Evolutionary conservation across 2,888 invertebrate genomes (phyloP), one percentile per base, ranked within the genome.

Genomic region (Synergus laeviventris): DNA sequence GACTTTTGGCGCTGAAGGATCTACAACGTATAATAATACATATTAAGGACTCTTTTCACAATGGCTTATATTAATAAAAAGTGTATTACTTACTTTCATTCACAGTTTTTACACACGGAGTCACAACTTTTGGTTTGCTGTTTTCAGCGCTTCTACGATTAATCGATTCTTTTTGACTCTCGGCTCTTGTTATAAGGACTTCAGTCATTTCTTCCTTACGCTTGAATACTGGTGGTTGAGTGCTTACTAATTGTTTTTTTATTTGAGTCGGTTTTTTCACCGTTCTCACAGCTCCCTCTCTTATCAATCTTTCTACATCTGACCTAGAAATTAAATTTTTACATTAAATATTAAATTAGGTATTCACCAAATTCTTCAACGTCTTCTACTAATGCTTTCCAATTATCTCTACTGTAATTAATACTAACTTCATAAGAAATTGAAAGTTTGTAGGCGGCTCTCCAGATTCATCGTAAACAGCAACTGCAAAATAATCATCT

Each of bases 401-500:
- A 5, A 24, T 45, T 31, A 24, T 64, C 0, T 36, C 4, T 14
- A 42, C 24, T 54, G 24, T 36, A 36, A 8, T 24, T n/a, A 36
- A 16, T 39, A 79, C 78, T 24, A 84, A 89, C 89, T 90, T 90
- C 86, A 89, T 87, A 8, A 91, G 86, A 83, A 91, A 91, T 78
- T 91, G 89, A 76, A 91, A 91, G 82, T 88, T 87, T 16, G 87
- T 88, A 11, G 91, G 91, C 11, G 90, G 90, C 74, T 87, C 86
- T 11, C 90, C 91, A 16, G 90, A 89, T 74, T 90, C 91, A 74
- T 90, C 88, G 49, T 90, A 91, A 16, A 89, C 86, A 56, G 90
- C 89, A 1, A 91, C 91, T 8, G 91, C 91, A 79, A 89, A 91
- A 62, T 90, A 87, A 78, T 91, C 89, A 24, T 91, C 91, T 0